Evolutionary conservation across 2,113 vertebrate species (phyloP).

Genomic region (Erpornis zantholeuca): DNA sequence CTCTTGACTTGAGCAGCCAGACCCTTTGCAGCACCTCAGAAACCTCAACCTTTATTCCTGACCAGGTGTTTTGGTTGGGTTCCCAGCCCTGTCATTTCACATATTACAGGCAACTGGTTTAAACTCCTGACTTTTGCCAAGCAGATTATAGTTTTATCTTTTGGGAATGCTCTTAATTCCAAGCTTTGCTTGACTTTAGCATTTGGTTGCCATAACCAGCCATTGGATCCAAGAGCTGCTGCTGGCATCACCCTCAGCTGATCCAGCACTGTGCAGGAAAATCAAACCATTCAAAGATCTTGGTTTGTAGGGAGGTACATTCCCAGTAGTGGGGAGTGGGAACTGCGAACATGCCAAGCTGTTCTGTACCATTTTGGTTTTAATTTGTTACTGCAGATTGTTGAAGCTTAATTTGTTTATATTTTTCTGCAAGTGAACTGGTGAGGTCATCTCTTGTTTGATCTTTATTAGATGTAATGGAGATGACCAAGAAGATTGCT

Average conservation of each 20-base stretch:
- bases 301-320: background rate
- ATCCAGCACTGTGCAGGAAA: background rate
- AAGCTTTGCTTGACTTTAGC: background rate
- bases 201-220: background rate
- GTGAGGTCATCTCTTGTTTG: background rate
- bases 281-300: background rate
- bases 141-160: background rate
- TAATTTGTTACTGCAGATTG: background rate
- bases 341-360: background rate
- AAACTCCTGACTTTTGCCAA: background rate
- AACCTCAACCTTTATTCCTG: background rate
- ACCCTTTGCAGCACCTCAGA: background rate
- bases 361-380: background rate
- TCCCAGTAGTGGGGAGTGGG: background rate
- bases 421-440: background rate
- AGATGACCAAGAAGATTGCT: background rate
- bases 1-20: background rate
- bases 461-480: background rate
- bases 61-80: background rate
- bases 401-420: background rate
- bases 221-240: background rate
- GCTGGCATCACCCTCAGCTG: rapidly evolving
- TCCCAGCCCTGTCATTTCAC: background rate
- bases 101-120: background rate
- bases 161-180: background rate